These are phyloP conservation scores for Mactra quadrangularis DNA, from an alignment of 1,140 invertebrate species.

Conservation along the genomic window DNA sequence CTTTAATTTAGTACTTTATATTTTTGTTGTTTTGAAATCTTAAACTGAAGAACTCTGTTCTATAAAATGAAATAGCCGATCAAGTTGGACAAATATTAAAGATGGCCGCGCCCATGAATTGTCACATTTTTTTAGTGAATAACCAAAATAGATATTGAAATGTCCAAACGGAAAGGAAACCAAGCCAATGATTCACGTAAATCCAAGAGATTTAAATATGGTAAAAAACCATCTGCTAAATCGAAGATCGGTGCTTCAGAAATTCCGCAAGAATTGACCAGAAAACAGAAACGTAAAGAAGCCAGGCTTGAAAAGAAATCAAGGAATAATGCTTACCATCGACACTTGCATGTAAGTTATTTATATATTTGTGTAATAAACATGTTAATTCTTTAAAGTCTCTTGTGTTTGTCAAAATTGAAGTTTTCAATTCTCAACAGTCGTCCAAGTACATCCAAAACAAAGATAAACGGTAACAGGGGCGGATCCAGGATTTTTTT, in stretches of 20 bases:
- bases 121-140: background rate
- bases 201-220: constrained; percentile 41
- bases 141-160: background rate
- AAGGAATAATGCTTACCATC: constrained; percentile 61
- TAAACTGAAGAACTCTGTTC: no score
- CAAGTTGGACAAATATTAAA: no score
- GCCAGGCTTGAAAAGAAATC: constrained; percentile 60
- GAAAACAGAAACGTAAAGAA: constrained; percentile 69
- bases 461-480: no score
- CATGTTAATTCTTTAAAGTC: background rate
- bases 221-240: constrained; percentile 39
- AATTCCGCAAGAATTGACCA: constrained; percentile 11
- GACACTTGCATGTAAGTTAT: constrained; percentile 50
- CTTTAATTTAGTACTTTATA: no score
- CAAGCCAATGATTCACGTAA: constrained; percentile 37
- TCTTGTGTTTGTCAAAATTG: background rate
- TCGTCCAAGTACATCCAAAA: background rate
- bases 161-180: constrained; percentile 20
- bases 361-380: background rate
- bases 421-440: background rate
- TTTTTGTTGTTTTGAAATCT: no score
- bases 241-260: background rate
- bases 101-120: constrained; percentile 18
- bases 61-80: no score
- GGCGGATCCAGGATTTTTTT: no score